Percentiles rank a stretch among this genome's conserved stretches.
phyloP scores from a whole-genome alignment of 1,140 invertebrate genomes.

The Scaptomyza montana region DNA sequence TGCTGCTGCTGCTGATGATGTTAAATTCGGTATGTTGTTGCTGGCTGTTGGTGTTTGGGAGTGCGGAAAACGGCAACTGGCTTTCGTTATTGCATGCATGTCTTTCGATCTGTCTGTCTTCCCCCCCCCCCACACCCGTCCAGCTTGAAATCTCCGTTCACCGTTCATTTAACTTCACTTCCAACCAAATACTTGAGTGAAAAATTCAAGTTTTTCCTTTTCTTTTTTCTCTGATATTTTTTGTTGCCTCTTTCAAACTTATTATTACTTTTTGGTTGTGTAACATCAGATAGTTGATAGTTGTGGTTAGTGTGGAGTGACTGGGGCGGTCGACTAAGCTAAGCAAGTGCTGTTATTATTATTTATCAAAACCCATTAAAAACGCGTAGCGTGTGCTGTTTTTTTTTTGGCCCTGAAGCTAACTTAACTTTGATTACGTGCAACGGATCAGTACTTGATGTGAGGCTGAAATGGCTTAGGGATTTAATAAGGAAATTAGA shows the following conservation, averaged over 20 bases:
- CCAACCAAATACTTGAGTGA: conserved; percentile 53
- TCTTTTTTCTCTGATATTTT: not conserved
- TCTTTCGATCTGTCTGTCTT: not conserved
- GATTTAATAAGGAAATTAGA: too few relatives aligned
- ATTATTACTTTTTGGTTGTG: conserved; percentile 48
- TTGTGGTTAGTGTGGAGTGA: conserved; percentile 26
- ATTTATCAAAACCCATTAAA: conserved; percentile 29
- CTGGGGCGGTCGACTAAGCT: conserved; percentile 14
- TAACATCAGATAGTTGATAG: conserved; percentile 50
- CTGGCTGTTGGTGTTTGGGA: conserved; percentile 4
- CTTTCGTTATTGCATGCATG: conserved; percentile 28
- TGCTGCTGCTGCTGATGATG: conserved; percentile 37
- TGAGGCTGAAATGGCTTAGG: too few relatives aligned
- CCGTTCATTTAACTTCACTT: too few relatives aligned
- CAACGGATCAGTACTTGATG: conserved; percentile 16
- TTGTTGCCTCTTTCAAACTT: conserved; percentile 31
- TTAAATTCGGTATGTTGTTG: conserved; percentile 53
- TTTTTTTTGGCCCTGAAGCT: conserved; percentile 8
- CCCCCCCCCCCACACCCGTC: too few relatives aligned
- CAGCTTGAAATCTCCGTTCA: too few relatives aligned
- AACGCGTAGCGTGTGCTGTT: conserved; percentile 15
- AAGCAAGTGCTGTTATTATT: conserved; percentile 12
- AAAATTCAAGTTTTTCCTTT: conserved; percentile 64
- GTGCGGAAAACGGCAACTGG: conserved; percentile 58
- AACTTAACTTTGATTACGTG: not conserved